Percentiles rank a stretch among this genome's conserved stretches.
Evolutionary conservation across 2,797 vertebrate genomes (phyloP).

Genomic region (Semaprochilodus insignis): DNA sequence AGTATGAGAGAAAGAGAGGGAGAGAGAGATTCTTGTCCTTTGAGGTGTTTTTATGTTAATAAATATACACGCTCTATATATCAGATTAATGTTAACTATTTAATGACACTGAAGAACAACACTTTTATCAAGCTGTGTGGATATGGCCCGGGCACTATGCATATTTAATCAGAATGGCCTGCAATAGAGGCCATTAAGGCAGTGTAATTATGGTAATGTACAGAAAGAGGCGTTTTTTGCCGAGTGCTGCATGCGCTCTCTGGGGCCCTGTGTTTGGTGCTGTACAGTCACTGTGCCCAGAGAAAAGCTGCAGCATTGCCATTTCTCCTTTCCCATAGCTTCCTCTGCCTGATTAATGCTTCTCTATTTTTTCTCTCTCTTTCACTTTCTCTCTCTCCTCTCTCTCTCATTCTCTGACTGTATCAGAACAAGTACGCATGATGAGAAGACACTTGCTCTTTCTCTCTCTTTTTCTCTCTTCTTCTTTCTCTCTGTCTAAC

Average conservation of each 20-base stretch:
- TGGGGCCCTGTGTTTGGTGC: constrained; percentile 53
- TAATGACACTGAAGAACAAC: constrained; percentile 67
- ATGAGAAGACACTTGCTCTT: constrained; percentile 21
- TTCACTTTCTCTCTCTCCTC: background rate
- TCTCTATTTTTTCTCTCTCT: constrained; percentile 11
- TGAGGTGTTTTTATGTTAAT: constrained; percentile 43
- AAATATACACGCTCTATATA: constrained; percentile 62
- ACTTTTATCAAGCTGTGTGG: constrained; percentile 58
- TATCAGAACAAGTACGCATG: constrained; percentile 36
- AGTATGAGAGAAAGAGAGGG: constrained; percentile 20
- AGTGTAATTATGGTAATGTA: constrained; percentile 71
- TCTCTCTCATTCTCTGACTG: constrained; percentile 15
- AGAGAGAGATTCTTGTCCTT: background rate
- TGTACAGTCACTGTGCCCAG: constrained; percentile 50
- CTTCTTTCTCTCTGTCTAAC: background rate
- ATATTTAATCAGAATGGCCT: constrained; percentile 73
- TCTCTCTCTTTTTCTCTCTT: background rate
- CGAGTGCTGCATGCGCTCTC: constrained; percentile 43
- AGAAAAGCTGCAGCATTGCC: constrained; percentile 52
- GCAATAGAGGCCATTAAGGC: constrained; percentile 63
- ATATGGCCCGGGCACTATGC: constrained; percentile 63
- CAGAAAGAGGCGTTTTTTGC: constrained; percentile 51
- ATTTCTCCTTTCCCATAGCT: constrained; percentile 27
- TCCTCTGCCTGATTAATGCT: constrained; percentile 23
- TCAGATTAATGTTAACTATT: constrained; percentile 74